Evolutionary conservation across 2,113 vertebrate species (phyloP).

Genomic region (Platichthys stellatus): DNA sequence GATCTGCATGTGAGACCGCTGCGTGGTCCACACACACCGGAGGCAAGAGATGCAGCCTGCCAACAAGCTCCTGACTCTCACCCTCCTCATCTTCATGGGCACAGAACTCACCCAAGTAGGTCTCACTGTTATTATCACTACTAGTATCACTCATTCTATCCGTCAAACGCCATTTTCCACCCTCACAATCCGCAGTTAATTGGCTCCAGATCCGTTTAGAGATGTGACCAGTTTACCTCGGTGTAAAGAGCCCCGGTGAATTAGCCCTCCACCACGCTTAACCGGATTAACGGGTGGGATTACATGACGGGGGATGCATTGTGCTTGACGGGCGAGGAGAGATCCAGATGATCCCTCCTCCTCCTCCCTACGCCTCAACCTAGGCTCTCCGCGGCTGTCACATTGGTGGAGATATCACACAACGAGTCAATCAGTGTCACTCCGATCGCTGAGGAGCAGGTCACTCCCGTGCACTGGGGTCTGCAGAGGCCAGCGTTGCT

Average conservation of each 20-base stretch:
- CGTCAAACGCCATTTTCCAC: conserved; percentile 81
- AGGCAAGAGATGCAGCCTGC: conserved; percentile 92
- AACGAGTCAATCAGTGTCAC: no score
- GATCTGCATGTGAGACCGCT: conserved; percentile 86
- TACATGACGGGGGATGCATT: conserved; percentile 72
- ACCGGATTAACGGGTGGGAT: conserved; percentile 73
- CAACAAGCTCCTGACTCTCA: conserved; percentile 93
- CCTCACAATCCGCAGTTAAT: conserved; percentile 37
- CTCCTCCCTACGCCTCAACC: background rate
- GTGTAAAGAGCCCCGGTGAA: conserved; percentile 48
- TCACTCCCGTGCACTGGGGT: no score
- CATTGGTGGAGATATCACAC: background rate
- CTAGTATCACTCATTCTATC: background rate
- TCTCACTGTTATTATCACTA: conserved; percentile 38
- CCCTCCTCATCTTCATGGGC: conserved; percentile 94
- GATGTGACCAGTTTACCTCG: conserved; percentile 45
- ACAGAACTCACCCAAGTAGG: conserved; percentile 98
- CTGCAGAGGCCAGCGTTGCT: conserved; percentile 12
- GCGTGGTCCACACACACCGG: conserved; percentile 77
- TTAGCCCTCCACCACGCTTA: conserved; percentile 56
- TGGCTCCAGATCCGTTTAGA: conserved; percentile 47
- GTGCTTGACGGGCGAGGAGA: conserved; percentile 55
- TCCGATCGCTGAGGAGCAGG: no score
- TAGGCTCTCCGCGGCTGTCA: conserved; percentile 22
- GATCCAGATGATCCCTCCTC: conserved; percentile 45